phyloP scores from a whole-genome alignment of 2,113 vertebrate genomes.

The Ciconia maguari region DNA sequence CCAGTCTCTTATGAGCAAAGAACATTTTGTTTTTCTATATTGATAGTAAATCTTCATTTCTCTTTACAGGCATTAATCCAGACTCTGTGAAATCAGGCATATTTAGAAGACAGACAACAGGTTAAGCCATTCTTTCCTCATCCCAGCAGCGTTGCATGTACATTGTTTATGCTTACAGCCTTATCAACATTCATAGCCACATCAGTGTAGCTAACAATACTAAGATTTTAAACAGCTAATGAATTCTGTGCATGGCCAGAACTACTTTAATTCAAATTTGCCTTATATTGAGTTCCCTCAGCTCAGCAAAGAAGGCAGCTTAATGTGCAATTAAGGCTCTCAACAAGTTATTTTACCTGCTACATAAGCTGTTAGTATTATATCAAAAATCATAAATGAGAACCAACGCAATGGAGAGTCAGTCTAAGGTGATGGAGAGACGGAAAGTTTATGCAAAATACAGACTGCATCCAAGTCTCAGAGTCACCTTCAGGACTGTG shows the following conservation, averaged over 20 bases:
- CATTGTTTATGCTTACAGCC: not conserved
- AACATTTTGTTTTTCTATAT: accelerated
- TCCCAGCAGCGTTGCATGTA: not conserved
- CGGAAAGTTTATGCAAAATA: not conserved
- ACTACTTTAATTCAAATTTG: not conserved
- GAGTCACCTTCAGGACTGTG: not conserved
- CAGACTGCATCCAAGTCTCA: not conserved
- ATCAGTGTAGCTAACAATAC: not conserved
- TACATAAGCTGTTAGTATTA: not conserved
- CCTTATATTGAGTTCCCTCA: not conserved
- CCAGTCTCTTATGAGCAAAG: not conserved
- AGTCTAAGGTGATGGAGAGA: not conserved
- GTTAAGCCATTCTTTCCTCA: not conserved
- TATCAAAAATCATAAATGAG: not conserved
- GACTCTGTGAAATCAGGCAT: not conserved
- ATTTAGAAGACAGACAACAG: not conserved
- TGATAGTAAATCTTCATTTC: not conserved
- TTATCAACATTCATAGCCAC: not conserved
- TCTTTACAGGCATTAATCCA: not conserved
- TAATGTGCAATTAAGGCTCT: not conserved
- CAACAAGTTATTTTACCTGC: not conserved
- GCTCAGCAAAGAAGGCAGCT: not conserved
- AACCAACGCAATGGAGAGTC: not conserved
- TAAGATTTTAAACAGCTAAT: conserved; percentile 15
- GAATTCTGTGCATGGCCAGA: not conserved